Evolutionary conservation across 2,113 vertebrate genomes (phyloP).

Genomic region (Eudyptes chrysolophus): DNA sequence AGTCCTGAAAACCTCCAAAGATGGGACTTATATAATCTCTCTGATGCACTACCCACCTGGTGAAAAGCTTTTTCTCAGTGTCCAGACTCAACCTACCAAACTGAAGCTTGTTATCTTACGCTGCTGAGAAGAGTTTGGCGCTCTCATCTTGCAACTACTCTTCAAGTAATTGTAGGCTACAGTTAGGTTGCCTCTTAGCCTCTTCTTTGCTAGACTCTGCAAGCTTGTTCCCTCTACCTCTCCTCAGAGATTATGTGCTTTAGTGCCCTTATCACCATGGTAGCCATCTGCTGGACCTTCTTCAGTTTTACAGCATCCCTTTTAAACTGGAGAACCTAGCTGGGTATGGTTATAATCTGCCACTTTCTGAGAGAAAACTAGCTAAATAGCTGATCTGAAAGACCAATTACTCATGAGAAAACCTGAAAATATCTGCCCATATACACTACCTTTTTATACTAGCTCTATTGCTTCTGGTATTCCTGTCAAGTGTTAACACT

Average conservation of each 20-base stretch:
- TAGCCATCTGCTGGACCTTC: background rate
- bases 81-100: background rate
- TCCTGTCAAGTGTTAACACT: slow-evolving; percentile 17
- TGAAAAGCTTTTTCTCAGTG: background rate
- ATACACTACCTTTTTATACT: background rate
- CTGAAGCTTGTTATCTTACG: rapidly evolving
- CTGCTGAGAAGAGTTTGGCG: background rate
- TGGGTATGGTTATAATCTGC: background rate
- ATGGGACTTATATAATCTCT: no score
- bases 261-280: background rate
- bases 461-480: background rate
- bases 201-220: background rate
- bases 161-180: background rate
- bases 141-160: background rate
- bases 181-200: background rate
- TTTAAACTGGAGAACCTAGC: background rate
- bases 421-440: background rate
- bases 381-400: background rate
- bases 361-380: background rate
- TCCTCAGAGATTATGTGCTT: background rate
- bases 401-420: background rate
- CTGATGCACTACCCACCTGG: rapidly evolving
- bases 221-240: background rate
- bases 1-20: background rate
- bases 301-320: background rate